These are phyloP conservation scores for Guaruba guarouba DNA, from an alignment of 2,113 vertebrate species.

Conservation along the genomic window DNA sequence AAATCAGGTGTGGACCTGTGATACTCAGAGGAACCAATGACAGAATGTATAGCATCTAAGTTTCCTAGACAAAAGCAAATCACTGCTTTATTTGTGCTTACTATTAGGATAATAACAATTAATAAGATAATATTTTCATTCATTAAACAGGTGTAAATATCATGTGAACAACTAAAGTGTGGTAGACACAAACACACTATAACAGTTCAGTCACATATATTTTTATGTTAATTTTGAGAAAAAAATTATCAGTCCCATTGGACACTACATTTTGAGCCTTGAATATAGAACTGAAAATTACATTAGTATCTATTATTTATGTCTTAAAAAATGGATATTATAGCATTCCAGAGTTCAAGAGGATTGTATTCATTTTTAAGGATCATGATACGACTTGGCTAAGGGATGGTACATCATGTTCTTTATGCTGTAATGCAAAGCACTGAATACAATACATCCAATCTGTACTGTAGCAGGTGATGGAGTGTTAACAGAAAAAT, in stretches of 20 bases:
- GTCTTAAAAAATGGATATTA: not conserved
- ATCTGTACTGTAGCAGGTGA: not conserved
- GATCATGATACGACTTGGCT: not conserved
- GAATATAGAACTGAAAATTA: not conserved
- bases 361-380: conserved; percentile 9
- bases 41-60: not conserved
- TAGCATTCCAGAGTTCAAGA: not conserved
- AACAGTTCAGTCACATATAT: not conserved
- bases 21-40: not conserved
- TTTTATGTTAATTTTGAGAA: not conserved
- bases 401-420: not conserved
- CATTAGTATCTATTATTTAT: not conserved
- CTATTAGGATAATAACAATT: not conserved
- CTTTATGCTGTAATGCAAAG: conserved; percentile 3
- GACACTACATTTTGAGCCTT: not conserved
- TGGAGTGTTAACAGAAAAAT: not conserved
- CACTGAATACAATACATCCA: not conserved
- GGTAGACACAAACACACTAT: not conserved
- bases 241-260: not conserved
- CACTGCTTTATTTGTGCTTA: not conserved
- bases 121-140: not conserved
- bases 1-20: not conserved
- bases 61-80: not conserved
- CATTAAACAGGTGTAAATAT: conserved; percentile 3
- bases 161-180: not conserved